A percentile compares a stretch with the other conserved stretches of the same genome.
Conservation (phyloP, 92 coral and sea anemone genomes). For the Paramuricea clavata region DNA sequence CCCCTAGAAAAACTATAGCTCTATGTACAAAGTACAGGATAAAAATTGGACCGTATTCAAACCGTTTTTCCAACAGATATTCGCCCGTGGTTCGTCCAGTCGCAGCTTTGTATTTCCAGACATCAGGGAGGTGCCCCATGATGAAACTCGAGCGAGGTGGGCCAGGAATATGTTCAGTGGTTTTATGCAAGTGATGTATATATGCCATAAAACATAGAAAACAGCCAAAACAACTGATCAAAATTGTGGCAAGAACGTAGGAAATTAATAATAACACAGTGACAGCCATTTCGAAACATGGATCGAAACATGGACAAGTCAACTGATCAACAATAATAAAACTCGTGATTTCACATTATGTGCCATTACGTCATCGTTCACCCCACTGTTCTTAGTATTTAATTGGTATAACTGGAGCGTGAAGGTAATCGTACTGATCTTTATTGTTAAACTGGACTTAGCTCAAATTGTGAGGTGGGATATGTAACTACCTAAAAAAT, state of each 20-base stretch:
- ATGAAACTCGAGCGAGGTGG: conserved; percentile 76
- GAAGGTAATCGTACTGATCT: too few relatives aligned
- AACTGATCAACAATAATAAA: too few relatives aligned
- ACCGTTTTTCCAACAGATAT: conserved; percentile 41
- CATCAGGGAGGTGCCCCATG: conserved; percentile 64
- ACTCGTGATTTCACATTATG: too few relatives aligned
- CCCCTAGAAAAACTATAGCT: conserved; percentile 54
- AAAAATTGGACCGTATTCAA: conserved; percentile 70
- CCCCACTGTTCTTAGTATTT: too few relatives aligned
- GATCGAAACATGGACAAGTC: too few relatives aligned
- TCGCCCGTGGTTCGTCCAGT: conserved; percentile 33
- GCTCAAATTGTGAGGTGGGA: too few relatives aligned
- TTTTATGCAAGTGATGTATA: conserved; percentile 48
- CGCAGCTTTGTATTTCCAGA: conserved; percentile 34
- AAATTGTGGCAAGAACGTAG: background rate
- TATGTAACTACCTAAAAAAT: too few relatives aligned
- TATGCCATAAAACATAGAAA: conserved; percentile 9
- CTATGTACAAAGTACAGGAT: conserved; percentile 57
- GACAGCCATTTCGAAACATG: too few relatives aligned
- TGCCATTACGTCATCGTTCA: too few relatives aligned
- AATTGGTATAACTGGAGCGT: too few relatives aligned
- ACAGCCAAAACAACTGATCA: background rate
- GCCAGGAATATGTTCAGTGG: conserved; percentile 77
- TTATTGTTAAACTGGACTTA: too few relatives aligned
- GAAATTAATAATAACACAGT: background rate